Evolutionary conservation across 37 sponge, comb jelly and placozoan genomes (phyloP).

Genomic region (Beroe forskalii): DNA sequence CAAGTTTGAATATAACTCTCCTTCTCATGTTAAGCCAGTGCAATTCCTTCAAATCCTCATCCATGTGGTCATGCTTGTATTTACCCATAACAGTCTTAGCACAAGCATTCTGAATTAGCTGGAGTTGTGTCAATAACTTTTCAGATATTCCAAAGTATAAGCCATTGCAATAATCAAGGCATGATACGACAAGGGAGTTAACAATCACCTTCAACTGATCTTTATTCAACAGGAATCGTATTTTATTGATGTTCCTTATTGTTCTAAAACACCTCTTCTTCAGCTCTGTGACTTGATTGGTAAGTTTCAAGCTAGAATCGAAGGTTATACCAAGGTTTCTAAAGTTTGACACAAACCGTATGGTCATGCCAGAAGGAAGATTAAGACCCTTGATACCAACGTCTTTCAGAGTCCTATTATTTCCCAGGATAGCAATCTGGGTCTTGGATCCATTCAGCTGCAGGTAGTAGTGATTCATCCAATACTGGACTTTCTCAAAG

Average conservation of each 20-base stretch:
- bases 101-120: neutral
- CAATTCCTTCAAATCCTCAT: neutral
- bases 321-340: neutral
- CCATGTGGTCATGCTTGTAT: neutral
- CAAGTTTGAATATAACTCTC: neutral
- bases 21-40: neutral
- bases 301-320: neutral
- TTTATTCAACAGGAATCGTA: neutral
- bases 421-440: neutral
- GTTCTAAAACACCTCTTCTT: neutral
- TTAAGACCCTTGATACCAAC: neutral
- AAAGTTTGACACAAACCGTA: neutral
- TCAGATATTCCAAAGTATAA: neutral
- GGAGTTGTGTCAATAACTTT: neutral
- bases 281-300: neutral
- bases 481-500: neutral
- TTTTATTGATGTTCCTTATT: neutral
- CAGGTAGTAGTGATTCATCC: neutral
- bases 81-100: neutral
- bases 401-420: neutral
- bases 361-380: neutral
- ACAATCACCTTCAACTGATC: neutral
- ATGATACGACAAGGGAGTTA: neutral
- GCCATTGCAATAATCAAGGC: neutral
- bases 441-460: neutral